Evolutionary conservation across 2,113 vertebrate genomes (phyloP), one percentile per base, ranked within the genome.

Genomic region (Aplodontia rufa): DNA sequence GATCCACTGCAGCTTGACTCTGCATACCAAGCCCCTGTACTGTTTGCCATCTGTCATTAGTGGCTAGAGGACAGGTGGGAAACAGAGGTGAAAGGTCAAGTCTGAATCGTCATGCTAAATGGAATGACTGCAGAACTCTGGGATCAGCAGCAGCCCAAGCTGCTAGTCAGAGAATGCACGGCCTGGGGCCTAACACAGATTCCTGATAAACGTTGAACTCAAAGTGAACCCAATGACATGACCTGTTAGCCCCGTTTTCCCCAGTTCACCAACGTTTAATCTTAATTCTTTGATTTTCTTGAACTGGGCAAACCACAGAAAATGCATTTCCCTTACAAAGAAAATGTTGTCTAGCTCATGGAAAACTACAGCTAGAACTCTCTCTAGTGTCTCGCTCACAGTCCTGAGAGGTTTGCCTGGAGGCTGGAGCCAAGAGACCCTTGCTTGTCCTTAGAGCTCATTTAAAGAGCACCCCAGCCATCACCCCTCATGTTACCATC

Each of bases 211-310:
- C 2, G 6, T 12, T 37, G 51, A 42, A 3, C 28, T 86, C 13
- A 37, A 66, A 51, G 13, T 40, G 45, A 64, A 14, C 37, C 7
- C 20, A 24, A 68, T 32, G 64, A n/a, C 53, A 9, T 0, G 49
- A 87, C 14, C 45, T 32, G 47, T 86, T 53, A 22, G 62, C 4
- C 47, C 30, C 60, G 19, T 68, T 37, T 76, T 76, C 20, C 74
- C 9, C 12, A 13, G 69, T 37, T 94, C 51, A 17, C 47, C 79
- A 11, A 14, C 13, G 60, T 12, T 81, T 62, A 3, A 3, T 69
- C n/a, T 66, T 49, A 35, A 42, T 87, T 68, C 66, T 95, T 87
- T 72, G 55, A 69, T 75, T 90, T 90, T 87, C 66, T 71, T 76
- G 47, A 78, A 58, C 32, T 51, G n/a, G 49, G 28, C 45, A 47